phyloP scores from a whole-genome alignment of 2,797 vertebrate genomes.

The Leptodactylus fallax region DNA sequence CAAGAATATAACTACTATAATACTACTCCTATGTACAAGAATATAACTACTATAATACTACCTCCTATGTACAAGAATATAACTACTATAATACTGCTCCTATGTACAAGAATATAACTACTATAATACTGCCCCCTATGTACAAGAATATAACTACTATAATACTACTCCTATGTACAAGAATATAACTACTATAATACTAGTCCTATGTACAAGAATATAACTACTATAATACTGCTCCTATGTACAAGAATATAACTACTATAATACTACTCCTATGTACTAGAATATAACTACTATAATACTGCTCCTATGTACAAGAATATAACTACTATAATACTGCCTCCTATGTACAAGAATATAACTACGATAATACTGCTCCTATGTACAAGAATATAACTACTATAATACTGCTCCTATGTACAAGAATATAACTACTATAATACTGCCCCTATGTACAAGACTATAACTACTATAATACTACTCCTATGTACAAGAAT shows the following conservation, averaged over 20 bases:
- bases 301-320: not conserved
- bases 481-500: too few relatives aligned
- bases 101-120: not conserved
- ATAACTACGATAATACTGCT: not conserved
- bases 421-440: not conserved
- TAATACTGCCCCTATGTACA: not conserved
- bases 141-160: conserved; percentile 3
- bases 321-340: not conserved
- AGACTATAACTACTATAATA: too few relatives aligned
- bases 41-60: too few relatives aligned
- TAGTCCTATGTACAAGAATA: not conserved
- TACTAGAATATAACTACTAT: not conserved
- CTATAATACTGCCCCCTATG: not conserved
- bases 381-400: not conserved
- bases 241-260: too few relatives aligned
- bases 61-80: too few relatives aligned
- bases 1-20: not conserved
- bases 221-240: too few relatives aligned
- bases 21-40: not conserved
- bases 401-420: not conserved
- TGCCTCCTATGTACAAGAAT: not conserved
- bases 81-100: not conserved
- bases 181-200: not conserved
- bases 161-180: not conserved
- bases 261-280: not conserved